phyloP scores from a whole-genome alignment of 2,888 invertebrate genomes.

The Dryobota labecula region DNA sequence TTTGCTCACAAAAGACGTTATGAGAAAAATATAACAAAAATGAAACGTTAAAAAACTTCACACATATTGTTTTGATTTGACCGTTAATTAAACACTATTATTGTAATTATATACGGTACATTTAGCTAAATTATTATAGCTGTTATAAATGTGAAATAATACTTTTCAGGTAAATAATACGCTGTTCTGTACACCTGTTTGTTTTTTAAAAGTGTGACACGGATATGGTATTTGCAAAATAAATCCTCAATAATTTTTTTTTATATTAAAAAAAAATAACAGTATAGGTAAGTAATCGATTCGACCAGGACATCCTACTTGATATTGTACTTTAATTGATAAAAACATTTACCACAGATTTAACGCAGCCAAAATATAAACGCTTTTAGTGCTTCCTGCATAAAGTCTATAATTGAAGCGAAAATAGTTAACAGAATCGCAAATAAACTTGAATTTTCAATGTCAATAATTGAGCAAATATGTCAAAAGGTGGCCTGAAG shows the following conservation, averaged over 20 bases:
- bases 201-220: too few relatives aligned
- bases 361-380: neutral
- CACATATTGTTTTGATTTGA: slow-evolving; percentile 47
- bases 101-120: slow-evolving; percentile 22
- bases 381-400: slow-evolving; percentile 25
- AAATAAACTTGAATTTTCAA: slow-evolving; percentile 66
- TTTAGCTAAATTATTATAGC: slow-evolving; percentile 3
- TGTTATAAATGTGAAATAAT: neutral
- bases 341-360: slow-evolving; percentile 24
- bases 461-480: slow-evolving; percentile 72
- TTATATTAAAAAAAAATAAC: neutral
- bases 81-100: too few relatives aligned
- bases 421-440: slow-evolving; percentile 35
- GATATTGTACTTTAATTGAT: slow-evolving; percentile 36
- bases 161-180: too few relatives aligned
- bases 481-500: slow-evolving; percentile 71
- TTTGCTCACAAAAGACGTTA: slow-evolving; percentile 18
- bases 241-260: neutral
- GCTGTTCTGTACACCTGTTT: too few relatives aligned
- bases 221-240: slow-evolving; percentile 27
- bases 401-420: slow-evolving; percentile 42
- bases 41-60: slow-evolving; percentile 42
- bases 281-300: slow-evolving; percentile 17
- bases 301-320: slow-evolving; percentile 53
- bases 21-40: slow-evolving; percentile 48